Evolutionary conservation across 2,113 vertebrate species (phyloP).

Genomic region (Bettongia penicillata): DNA sequence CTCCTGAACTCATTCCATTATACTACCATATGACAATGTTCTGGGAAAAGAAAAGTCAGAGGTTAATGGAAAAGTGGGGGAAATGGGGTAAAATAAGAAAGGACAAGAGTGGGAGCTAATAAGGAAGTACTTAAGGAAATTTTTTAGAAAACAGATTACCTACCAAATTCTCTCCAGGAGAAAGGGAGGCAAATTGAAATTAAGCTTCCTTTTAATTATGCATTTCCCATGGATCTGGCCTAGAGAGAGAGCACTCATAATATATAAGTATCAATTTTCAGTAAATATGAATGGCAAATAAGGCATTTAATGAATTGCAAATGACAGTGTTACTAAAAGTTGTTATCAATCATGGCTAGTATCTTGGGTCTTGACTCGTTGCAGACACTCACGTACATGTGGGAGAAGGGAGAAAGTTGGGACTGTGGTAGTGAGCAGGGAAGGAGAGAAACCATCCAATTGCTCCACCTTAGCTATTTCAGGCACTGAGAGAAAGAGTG

Average conservation of each 20-base stretch:
- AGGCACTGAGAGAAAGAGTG: neutral
- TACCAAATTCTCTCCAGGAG: conserved; percentile 70
- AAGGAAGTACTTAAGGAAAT: neutral
- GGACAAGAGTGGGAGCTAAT: conserved; percentile 16
- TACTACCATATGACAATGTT: neutral
- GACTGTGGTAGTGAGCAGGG: conserved; percentile 21
- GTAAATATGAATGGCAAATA: conserved; percentile 82
- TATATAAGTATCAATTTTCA: conserved; percentile 78
- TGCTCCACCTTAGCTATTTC: neutral
- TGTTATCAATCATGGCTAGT: conserved; percentile 73
- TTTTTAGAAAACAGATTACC: conserved; percentile 52
- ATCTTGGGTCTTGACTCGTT: conserved; percentile 68
- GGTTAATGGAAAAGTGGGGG: neutral
- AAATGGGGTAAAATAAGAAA: neutral
- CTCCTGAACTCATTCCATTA: neutral
- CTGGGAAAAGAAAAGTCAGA: neutral
- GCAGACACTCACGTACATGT: conserved; percentile 40
- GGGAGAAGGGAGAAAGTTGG: conserved; percentile 42
- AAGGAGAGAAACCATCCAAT: conserved; percentile 34
- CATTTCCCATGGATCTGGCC: conserved; percentile 77
- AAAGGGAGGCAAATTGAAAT: conserved; percentile 79
- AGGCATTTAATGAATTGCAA: conserved; percentile 80
- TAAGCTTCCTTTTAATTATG: conserved; percentile 78
- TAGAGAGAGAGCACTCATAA: conserved; percentile 72
- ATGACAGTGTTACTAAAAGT: conserved; percentile 78